Evolutionary conservation across 2,113 vertebrate genomes (phyloP).

Genomic region (Datnioides undecimradiatus): DNA sequence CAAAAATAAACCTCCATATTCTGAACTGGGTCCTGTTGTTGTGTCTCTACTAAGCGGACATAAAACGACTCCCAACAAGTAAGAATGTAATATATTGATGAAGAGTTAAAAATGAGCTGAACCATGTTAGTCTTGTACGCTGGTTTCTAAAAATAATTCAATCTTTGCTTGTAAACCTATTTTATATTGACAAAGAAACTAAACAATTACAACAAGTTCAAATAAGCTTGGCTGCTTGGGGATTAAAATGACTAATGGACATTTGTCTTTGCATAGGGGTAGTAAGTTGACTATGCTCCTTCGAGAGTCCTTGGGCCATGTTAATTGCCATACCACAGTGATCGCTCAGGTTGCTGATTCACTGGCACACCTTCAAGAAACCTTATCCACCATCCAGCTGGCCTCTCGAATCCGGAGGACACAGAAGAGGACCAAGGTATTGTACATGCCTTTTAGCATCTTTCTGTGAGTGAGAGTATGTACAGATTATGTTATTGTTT

Average conservation of each 20-base stretch:
- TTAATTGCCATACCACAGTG: conserved; percentile 94
- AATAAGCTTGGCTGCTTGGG: not conserved
- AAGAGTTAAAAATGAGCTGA: not conserved
- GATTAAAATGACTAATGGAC: not conserved
- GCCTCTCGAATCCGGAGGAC: conserved; percentile 91
- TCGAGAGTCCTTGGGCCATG: conserved; percentile 92
- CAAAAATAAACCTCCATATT: conserved; percentile 87
- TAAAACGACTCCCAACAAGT: conserved; percentile 94
- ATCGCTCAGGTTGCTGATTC: conserved; percentile 92
- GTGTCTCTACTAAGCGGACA: conserved; percentile 93
- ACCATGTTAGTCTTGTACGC: not conserved
- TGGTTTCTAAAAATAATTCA: not conserved
- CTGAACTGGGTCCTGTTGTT: conserved; percentile 93
- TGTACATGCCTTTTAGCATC: not conserved
- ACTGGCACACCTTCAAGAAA: conserved; percentile 88
- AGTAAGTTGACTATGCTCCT: conserved; percentile 97
- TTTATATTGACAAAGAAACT: not conserved
- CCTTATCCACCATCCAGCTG: conserved; percentile 93
- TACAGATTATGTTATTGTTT: not conserved
- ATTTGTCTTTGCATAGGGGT: conserved; percentile 82
- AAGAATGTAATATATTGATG: conserved; percentile 68
- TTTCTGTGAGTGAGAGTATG: not conserved
- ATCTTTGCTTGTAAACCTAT: not conserved
- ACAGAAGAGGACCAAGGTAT: conserved; percentile 96
- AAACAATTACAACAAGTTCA: not conserved